phyloP scores from a whole-genome alignment of 2,797 vertebrate species.

The Tachyglossus aculeatus region DNA sequence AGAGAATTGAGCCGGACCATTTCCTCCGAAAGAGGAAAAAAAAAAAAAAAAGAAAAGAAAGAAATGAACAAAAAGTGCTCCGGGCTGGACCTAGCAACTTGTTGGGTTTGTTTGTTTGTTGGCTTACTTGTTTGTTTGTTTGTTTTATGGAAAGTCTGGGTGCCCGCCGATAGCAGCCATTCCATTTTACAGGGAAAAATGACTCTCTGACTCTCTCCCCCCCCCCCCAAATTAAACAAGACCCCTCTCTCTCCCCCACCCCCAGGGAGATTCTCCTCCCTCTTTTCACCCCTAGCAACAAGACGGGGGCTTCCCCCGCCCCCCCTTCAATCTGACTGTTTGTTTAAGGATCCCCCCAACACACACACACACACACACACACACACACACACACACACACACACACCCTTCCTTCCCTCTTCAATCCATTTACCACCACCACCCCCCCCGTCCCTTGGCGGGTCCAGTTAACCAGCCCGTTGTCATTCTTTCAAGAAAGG shows the following conservation, averaged over 20 bases:
- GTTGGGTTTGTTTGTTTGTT: no score
- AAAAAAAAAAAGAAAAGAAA: no score
- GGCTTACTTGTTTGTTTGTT: neutral
- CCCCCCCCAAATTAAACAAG: slow-evolving; percentile 62
- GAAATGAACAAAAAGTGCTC: no score
- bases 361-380: slow-evolving; percentile 10
- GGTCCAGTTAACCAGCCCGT: slow-evolving; percentile 54
- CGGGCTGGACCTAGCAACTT: slow-evolving; percentile 69
- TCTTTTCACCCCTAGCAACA: slow-evolving; percentile 55
- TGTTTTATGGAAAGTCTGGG: slow-evolving; percentile 6
- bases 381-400: slow-evolving; percentile 39
- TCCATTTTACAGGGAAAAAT: slow-evolving; percentile 67
- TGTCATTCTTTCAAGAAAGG: slow-evolving; percentile 64
- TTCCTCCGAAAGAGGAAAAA: slow-evolving; percentile 72
- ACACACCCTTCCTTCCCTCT: no score
- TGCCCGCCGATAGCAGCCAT: slow-evolving; percentile 67
- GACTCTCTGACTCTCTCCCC: slow-evolving; percentile 52
- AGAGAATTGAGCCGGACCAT: slow-evolving; percentile 70
- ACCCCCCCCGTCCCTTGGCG: no score
- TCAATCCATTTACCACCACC: slow-evolving; percentile 8
- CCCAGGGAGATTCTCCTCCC: slow-evolving; percentile 53
- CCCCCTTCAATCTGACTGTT: slow-evolving; percentile 63
- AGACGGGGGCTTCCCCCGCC: slow-evolving; percentile 51
- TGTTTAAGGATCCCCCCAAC: slow-evolving; percentile 39
- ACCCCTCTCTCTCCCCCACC: slow-evolving; percentile 37